Evolutionary conservation across 1,140 invertebrate genomes (phyloP).

Genomic region (Eubasilissa regina): DNA sequence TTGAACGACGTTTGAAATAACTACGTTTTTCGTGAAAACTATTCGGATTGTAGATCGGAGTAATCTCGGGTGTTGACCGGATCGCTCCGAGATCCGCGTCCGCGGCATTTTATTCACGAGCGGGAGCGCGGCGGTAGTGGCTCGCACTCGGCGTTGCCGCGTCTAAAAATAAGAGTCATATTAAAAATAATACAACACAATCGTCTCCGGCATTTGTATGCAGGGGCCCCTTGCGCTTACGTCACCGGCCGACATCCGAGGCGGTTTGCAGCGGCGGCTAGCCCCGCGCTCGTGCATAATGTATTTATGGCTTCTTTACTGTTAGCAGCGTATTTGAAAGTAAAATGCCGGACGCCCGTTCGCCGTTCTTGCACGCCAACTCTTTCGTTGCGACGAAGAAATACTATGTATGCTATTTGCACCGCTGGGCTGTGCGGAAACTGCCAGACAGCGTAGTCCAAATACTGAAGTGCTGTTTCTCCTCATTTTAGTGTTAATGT

Average conservation of each 20-base stretch:
- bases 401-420: neutral
- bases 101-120: neutral
- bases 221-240: conserved; percentile 26
- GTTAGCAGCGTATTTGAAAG: conserved; percentile 57
- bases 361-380: neutral
- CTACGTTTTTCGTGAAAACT: neutral
- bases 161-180: conserved; percentile 35
- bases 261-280: conserved; percentile 6
- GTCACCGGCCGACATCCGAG: conserved; percentile 15
- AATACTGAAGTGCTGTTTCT: no score
- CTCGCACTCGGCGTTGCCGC: neutral
- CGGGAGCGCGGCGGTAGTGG: neutral
- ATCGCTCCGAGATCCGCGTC: neutral
- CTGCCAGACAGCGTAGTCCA: no score
- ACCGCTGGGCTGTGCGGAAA: no score
- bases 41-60: neutral
- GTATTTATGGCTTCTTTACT: conserved; percentile 59
- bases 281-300: conserved; percentile 35
- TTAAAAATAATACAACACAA: conserved; percentile 31
- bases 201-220: conserved; percentile 25
- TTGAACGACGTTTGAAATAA: neutral
- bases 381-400: neutral
- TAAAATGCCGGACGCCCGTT: conserved; percentile 47
- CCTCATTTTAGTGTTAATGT: no score
- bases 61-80: neutral